Evolutionary conservation across 2,113 vertebrate genomes (phyloP).

Genomic region (Lucifuga dentata): DNA sequence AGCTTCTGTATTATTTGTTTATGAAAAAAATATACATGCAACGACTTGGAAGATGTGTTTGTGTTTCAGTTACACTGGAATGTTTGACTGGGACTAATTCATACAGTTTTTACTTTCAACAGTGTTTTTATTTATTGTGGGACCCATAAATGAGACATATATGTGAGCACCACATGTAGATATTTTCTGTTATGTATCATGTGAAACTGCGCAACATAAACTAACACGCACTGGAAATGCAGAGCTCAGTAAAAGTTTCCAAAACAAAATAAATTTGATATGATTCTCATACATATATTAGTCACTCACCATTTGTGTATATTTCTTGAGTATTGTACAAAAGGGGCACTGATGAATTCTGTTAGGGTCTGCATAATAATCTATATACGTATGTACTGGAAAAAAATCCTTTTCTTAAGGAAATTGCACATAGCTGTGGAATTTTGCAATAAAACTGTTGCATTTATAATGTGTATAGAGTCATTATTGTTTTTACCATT

Average conservation of each 20-base stretch:
- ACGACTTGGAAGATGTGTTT: too few species aligned
- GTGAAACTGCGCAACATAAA: slow-evolving; percentile 64
- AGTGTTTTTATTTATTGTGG: slow-evolving; percentile 53
- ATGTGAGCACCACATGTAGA: slow-evolving; percentile 88
- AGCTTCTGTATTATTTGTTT: slow-evolving; percentile 33
- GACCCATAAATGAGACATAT: slow-evolving; percentile 52
- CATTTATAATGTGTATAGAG: slow-evolving; percentile 74
- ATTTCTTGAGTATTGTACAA: slow-evolving; percentile 72
- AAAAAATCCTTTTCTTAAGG: slow-evolving; percentile 87
- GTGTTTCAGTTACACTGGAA: slow-evolving; percentile 18
- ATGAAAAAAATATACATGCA: too few species aligned
- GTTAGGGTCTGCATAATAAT: slow-evolving; percentile 75
- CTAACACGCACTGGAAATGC: slow-evolving; percentile 50
- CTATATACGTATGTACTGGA: slow-evolving; percentile 80
- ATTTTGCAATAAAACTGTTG: slow-evolving; percentile 96
- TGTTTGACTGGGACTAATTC: slow-evolving; percentile 17
- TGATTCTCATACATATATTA: slow-evolving; percentile 67
- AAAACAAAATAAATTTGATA: slow-evolving; percentile 56
- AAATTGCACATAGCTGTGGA: slow-evolving; percentile 89
- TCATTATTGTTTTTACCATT: background rate
- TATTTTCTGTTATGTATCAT: slow-evolving; percentile 84
- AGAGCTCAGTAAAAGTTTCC: slow-evolving; percentile 47
- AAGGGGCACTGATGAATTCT: slow-evolving; percentile 71
- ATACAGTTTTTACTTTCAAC: slow-evolving; percentile 19
- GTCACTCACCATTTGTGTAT: slow-evolving; percentile 75